Percentiles rank a stretch among this genome's conserved stretches.
phyloP scores from a whole-genome alignment of 2,888 invertebrate genomes.

The Leptinotarsa rubiginosa region DNA sequence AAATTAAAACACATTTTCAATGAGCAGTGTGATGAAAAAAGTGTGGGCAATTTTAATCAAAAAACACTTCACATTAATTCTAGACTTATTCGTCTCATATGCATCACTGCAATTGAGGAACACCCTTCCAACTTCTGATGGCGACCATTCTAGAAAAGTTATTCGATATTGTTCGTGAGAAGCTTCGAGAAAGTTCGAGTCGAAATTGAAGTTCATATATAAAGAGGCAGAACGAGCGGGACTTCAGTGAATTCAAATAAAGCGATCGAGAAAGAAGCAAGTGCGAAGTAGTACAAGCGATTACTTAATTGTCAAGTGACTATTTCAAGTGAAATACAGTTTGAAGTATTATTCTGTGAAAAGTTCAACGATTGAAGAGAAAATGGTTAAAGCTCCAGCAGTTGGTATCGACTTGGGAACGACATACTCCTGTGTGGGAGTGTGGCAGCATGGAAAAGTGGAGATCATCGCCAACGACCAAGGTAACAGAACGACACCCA shows the following conservation, averaged over 20 bases:
- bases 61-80: not conserved
- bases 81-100: not conserved
- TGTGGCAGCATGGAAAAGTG: conserved; percentile 85
- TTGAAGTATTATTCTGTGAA: not conserved
- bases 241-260: conserved; percentile 13
- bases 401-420: conserved; percentile 89
- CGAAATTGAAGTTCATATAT: conserved; percentile 32
- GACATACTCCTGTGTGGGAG: conserved; percentile 87
- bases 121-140: not conserved
- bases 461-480: conserved; percentile 89
- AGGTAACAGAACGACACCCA: conserved; percentile 88
- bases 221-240: conserved; percentile 20
- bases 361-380: conserved; percentile 8
- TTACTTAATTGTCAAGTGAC: not conserved
- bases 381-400: conserved; percentile 67
- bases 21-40: no score
- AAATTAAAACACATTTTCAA: no score
- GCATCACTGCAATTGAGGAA: conserved; percentile 1
- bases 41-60: no score
- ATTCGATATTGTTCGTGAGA: conserved; percentile 13
- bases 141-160: not conserved
- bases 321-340: not conserved
- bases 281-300: conserved; percentile 56
- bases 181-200: conserved; percentile 34
- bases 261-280: conserved; percentile 14